A percentile compares a stretch with the other conserved stretches of the same genome.
Evolutionary conservation across 2,888 invertebrate species (phyloP).

Genomic region (Metallyticus violacea): DNA sequence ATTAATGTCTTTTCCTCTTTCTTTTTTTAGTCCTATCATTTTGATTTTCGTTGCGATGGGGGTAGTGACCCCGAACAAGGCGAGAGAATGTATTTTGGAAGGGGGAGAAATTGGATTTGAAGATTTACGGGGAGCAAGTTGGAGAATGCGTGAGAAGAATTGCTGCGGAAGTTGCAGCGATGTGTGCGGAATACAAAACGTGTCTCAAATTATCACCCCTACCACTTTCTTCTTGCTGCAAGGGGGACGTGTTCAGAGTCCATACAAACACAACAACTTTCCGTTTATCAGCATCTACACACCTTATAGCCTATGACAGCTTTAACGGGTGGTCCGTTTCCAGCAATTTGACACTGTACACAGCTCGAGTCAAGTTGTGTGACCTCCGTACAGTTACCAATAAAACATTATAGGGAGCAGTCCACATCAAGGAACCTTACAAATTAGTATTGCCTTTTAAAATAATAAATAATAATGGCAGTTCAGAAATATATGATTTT

Average conservation of each 20-base stretch:
- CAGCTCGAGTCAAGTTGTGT: no score
- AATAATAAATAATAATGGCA: no score
- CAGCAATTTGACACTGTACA: no score
- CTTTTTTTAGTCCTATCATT: background rate
- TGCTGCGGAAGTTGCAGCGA: background rate
- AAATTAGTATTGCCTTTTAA: no score
- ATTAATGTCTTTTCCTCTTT: background rate
- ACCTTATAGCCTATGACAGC: background rate
- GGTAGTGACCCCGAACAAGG: background rate
- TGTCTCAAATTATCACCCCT: background rate
- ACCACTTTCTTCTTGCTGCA: background rate
- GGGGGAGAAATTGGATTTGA: constrained; percentile 1
- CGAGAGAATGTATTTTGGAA: background rate
- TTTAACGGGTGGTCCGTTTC: no score
- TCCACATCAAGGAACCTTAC: no score
- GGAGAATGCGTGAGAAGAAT: background rate
- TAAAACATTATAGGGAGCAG: no score
- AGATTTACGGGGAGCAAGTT: constrained; percentile 4
- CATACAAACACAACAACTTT: background rate
- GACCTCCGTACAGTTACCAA: no score
- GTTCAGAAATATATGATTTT: no score
- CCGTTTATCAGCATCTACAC: background rate
- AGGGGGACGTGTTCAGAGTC: background rate
- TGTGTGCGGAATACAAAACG: background rate
- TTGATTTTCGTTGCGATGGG: background rate